Percentiles rank a stretch among this genome's conserved stretches.
These are phyloP conservation scores for Tenthredo notha DNA, from an alignment of 2,888 invertebrate species.

Conservation along the genomic window DNA sequence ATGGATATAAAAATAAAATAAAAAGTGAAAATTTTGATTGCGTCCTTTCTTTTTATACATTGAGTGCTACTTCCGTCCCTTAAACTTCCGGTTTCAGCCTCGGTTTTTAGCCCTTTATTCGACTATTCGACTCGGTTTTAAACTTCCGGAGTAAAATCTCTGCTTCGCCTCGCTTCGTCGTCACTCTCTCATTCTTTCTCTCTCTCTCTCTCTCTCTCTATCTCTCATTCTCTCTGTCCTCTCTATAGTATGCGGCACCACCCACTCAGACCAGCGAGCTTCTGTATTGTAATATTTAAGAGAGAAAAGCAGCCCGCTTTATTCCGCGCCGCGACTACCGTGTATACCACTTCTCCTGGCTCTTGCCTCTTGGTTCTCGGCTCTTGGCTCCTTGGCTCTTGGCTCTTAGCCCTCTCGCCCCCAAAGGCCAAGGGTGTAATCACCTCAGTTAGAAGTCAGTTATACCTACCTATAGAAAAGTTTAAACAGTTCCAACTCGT, in stretches of 20 bases:
- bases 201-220: not conserved
- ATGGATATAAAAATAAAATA: not conserved
- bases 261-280: not conserved
- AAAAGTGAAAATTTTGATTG: not conserved
- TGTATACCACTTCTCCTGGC: slow-evolving; percentile 3
- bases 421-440: slow-evolving; percentile 39
- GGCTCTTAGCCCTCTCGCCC: not conserved
- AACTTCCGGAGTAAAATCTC: slow-evolving; percentile 27
- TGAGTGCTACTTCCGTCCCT: slow-evolving; percentile 17
- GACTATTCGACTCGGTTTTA: slow-evolving; percentile 18
- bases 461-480: slow-evolving; percentile 31
- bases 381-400: slow-evolving; percentile 9
- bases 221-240: not conserved
- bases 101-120: slow-evolving; percentile 36
- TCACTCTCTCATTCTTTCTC: not conserved
- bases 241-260: not conserved
- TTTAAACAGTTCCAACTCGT: slow-evolving; percentile 1
- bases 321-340: not conserved
- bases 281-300: slow-evolving; percentile 45
- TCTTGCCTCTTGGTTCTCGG: not conserved
- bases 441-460: slow-evolving; percentile 35
- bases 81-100: not conserved
- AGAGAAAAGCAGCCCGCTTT: slow-evolving; percentile 17
- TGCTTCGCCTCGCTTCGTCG: not conserved
- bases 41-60: slow-evolving; percentile 21